A percentile compares a stretch with the other conserved stretches of the same genome.
Conservation (phyloP, 37 sponge, comb jelly and placozoan genomes). For the Ianthella basta region DNA sequence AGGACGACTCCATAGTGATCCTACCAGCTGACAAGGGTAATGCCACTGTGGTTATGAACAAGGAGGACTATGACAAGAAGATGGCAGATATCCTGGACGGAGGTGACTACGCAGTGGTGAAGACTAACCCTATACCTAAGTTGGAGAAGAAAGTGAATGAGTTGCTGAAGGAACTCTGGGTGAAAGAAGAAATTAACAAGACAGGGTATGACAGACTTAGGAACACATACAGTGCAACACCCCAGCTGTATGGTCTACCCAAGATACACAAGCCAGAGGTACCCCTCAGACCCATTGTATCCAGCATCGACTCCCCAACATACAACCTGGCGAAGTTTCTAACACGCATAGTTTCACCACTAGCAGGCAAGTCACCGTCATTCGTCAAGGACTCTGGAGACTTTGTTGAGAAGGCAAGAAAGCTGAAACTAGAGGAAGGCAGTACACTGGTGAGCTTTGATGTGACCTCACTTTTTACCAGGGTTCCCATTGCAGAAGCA, state of each 20-base stretch:
- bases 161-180: neutral
- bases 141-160: neutral
- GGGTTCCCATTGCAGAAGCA: neutral
- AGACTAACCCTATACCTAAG: neutral
- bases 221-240: neutral
- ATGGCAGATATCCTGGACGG: neutral
- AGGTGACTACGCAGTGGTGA: neutral
- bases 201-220: neutral
- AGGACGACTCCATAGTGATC: constrained; percentile 6
- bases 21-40: constrained; percentile 23
- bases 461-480: neutral
- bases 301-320: neutral
- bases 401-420: neutral
- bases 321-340: neutral
- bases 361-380: neutral
- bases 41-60: neutral
- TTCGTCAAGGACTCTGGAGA: neutral
- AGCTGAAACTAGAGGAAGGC: neutral
- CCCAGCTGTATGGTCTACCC: neutral
- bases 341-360: neutral
- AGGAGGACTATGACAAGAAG: neutral
- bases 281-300: neutral
- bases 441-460: neutral
- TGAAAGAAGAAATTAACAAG: neutral
- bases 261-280: neutral